phyloP scores from a whole-genome alignment of 2,113 vertebrate species.

The Alces alces region DNA sequence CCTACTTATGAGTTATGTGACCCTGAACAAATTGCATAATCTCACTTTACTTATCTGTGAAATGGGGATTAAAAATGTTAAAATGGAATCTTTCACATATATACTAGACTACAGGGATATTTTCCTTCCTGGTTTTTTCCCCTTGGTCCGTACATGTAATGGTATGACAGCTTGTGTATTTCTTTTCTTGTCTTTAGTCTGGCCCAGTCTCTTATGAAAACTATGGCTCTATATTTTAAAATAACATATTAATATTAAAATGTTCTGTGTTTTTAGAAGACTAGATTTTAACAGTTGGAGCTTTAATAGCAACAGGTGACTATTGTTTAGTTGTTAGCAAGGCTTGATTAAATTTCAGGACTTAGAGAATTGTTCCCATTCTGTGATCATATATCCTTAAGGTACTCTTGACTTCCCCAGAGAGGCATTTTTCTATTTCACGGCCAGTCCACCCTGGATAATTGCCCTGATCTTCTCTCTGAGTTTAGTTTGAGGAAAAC shows the following conservation, averaged over 20 bases:
- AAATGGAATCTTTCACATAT: background rate
- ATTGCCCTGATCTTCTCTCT: background rate
- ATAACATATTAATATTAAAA: background rate
- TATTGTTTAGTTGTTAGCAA: background rate
- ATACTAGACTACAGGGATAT: background rate
- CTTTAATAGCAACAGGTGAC: background rate
- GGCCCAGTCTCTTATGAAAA: background rate
- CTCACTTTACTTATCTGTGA: background rate
- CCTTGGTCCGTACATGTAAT: background rate
- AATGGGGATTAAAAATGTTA: background rate
- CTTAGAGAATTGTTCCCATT: background rate
- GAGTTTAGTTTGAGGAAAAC: conserved; percentile 19
- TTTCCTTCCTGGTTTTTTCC: background rate
- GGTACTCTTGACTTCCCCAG: background rate
- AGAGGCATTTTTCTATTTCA: background rate
- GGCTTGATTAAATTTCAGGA: background rate
- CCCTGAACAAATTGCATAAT: background rate
- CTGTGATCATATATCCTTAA: background rate
- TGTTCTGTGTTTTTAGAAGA: background rate
- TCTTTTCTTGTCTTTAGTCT: background rate
- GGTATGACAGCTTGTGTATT: background rate
- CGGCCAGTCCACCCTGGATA: background rate
- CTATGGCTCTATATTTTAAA: background rate
- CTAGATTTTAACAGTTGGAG: background rate
- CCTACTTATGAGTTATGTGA: background rate